These are phyloP conservation scores for Hirtodrosophila alboralis DNA, from an alignment of 2,888 invertebrate genomes.

Conservation along the genomic window DNA sequence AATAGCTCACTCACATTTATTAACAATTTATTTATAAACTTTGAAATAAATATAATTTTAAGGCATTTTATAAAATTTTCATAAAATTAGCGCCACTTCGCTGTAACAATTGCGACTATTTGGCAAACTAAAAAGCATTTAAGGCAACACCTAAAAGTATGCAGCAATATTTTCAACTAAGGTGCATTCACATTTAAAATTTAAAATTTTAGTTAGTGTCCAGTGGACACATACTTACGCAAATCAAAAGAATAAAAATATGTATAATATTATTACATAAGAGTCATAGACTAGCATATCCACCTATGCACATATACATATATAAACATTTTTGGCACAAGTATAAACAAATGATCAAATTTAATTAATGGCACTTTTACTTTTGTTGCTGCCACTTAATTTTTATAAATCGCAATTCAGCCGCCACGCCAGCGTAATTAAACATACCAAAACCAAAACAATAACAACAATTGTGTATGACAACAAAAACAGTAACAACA, in stretches of 20 bases:
- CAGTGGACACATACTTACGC: background rate
- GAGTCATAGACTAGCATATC: conserved; percentile 11
- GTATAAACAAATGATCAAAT: conserved; percentile 65
- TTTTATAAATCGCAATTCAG: conserved; percentile 59
- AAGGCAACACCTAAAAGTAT: conserved; percentile 46
- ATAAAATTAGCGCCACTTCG: conserved; percentile 29
- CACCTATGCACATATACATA: conserved; percentile 1
- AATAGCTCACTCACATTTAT: too few relatives aligned
- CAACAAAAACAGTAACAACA: conserved; percentile 35
- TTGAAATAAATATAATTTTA: too few relatives aligned
- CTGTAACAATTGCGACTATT: conserved; percentile 1
- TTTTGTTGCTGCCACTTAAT: conserved; percentile 61
- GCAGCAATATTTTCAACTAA: conserved; percentile 24
- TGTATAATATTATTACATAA: background rate
- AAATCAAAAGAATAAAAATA: too few relatives aligned
- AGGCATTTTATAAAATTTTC: conserved; percentile 9
- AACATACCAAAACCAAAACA: conserved; percentile 41
- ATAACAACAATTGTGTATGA: conserved; percentile 24
- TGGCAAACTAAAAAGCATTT: conserved; percentile 41
- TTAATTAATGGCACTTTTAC: conserved; percentile 62
- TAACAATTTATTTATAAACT: too few relatives aligned
- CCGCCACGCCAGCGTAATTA: conserved; percentile 58
- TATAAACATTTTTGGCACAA: conserved; percentile 37
- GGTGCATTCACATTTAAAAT: too few relatives aligned
- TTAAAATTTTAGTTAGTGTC: too few relatives aligned